These are phyloP conservation scores for Protobothrops mucrosquamatus DNA, from an alignment of 2,113 vertebrate species.

Conservation along the genomic window DNA sequence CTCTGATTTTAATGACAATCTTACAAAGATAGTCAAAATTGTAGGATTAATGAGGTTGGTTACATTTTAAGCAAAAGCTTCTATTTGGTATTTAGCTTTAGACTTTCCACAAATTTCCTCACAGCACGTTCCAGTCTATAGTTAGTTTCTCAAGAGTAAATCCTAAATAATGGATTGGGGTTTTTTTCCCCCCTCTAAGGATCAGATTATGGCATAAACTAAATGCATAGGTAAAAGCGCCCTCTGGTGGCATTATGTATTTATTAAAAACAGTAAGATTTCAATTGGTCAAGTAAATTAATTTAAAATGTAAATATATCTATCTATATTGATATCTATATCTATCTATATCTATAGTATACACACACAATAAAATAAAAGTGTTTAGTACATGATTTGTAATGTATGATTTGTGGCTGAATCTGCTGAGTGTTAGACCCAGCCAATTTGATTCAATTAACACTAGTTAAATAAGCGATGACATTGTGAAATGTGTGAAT, in stretches of 20 bases:
- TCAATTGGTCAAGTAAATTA: neutral
- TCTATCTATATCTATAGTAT: neutral
- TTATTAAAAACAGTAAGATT: neutral
- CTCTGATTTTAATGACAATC: neutral
- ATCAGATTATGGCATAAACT: neutral
- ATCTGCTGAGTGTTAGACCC: neutral
- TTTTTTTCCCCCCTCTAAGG: fast-evolving
- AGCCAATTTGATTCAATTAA: neutral
- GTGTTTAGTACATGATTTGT: neutral
- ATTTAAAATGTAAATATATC: neutral
- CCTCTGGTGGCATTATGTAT: neutral
- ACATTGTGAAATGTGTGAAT: neutral
- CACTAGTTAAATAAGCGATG: neutral
- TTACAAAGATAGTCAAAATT: neutral
- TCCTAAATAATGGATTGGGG: neutral
- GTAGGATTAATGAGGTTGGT: neutral
- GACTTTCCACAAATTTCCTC: neutral
- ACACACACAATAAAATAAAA: neutral
- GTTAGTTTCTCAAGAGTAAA: neutral
- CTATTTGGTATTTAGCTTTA: neutral
- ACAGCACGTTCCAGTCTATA: neutral
- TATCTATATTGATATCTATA: no score
- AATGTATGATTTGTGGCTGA: neutral
- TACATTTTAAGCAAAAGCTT: neutral
- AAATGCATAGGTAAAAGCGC: neutral